phyloP scores from a whole-genome alignment of 2,113 vertebrate species.

The Chlamydotis undulata region DNA sequence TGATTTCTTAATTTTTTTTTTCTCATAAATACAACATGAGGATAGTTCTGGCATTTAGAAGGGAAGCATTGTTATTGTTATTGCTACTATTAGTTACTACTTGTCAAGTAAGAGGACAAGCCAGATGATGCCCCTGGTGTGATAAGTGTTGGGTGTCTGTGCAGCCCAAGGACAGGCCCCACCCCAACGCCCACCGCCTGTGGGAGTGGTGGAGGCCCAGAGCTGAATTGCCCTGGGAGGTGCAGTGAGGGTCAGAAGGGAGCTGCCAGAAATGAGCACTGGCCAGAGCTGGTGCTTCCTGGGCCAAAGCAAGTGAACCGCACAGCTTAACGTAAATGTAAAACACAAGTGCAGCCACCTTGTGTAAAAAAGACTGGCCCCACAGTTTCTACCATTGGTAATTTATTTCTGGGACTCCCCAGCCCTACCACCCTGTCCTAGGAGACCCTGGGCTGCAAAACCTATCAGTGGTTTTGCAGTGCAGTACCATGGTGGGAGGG shows the following conservation, averaged over 20 bases:
- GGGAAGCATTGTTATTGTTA: not conserved
- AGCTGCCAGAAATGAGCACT: not conserved
- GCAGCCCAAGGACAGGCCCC: not conserved
- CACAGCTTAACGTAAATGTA: not conserved
- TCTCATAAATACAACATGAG: not conserved
- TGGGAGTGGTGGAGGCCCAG: accelerated
- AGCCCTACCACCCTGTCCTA: not conserved
- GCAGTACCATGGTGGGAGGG: not conserved
- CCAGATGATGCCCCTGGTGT: not conserved
- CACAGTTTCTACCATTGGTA: not conserved
- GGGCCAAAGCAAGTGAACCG: not conserved
- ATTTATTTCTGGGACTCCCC: not conserved
- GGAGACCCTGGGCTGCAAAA: not conserved
- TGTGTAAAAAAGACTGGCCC: not conserved
- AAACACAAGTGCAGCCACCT: not conserved
- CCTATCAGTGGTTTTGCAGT: not conserved
- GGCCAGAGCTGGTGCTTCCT: not conserved
- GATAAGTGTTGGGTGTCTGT: not conserved
- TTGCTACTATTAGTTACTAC: not conserved
- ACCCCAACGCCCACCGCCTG: not conserved
- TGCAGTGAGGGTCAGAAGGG: not conserved
- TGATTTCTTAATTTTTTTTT: not conserved
- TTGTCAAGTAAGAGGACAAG: not conserved
- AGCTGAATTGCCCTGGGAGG: not conserved
- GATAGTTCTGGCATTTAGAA: not conserved